A percentile compares a stretch with the other conserved stretches of the same genome.
Evolutionary conservation across 2,888 invertebrate species (phyloP).

Genomic region (Nasonia oneida): DNA sequence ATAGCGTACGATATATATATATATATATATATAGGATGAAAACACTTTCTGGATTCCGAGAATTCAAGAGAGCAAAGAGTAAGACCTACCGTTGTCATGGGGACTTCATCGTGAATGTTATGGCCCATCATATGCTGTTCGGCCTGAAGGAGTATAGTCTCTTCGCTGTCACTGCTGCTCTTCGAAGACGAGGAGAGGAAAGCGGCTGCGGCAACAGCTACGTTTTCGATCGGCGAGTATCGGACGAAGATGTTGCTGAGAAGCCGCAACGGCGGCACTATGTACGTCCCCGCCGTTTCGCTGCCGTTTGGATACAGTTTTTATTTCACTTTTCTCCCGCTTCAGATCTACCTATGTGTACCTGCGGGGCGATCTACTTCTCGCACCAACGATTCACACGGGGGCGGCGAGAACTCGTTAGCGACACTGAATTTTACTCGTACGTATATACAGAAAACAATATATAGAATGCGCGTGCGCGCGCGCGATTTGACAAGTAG

Average conservation of each 20-base stretch:
- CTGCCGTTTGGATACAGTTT: neutral
- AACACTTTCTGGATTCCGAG: neutral
- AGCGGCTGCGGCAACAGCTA: neutral
- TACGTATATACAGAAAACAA: neutral
- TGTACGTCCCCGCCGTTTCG: conserved; percentile 41
- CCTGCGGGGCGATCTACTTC: no score
- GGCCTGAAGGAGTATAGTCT: conserved; percentile 6
- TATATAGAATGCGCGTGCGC: neutral
- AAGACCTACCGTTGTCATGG: conserved; percentile 74
- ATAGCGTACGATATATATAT: no score
- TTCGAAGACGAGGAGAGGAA: neutral
- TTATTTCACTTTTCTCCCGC: conserved; percentile 8
- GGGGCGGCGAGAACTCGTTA: no score
- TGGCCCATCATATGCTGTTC: conserved; percentile 55
- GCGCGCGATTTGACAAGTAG: neutral
- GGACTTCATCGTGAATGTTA: conserved; percentile 71
- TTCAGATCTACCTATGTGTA: neutral
- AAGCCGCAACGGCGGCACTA: conserved; percentile 43
- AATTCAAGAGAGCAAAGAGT: conserved; percentile 52
- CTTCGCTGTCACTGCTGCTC: neutral
- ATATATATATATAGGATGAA: neutral
- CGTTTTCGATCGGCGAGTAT: neutral
- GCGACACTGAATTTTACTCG: no score
- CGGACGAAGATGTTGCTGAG: conserved; percentile 18
- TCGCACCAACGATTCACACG: no score